These are phyloP conservation scores for Pyrochroa serraticornis DNA, from an alignment of 2,888 invertebrate species.

Conservation along the genomic window DNA sequence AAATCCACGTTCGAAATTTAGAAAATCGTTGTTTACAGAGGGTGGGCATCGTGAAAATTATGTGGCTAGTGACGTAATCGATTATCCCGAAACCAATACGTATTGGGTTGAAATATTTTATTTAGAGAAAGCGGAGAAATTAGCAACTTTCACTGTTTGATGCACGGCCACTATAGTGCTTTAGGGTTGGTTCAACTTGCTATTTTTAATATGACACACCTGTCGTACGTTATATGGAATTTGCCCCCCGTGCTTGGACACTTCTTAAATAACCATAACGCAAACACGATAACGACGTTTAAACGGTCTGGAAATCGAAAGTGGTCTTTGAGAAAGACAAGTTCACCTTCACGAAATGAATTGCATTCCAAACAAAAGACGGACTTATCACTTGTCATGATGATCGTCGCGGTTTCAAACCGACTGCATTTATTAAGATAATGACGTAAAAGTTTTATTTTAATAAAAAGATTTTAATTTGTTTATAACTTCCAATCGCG, in stretches of 20 bases:
- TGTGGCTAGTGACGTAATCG: slow-evolving; percentile 8
- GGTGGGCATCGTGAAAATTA: not conserved
- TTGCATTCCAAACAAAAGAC: not conserved
- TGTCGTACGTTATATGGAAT: slow-evolving; percentile 19
- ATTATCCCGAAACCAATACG: slow-evolving; percentile 9
- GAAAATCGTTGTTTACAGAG: not conserved
- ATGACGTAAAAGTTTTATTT: too few species aligned
- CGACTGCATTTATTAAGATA: not conserved
- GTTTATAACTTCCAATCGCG: too few species aligned
- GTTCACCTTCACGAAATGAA: slow-evolving; percentile 29
- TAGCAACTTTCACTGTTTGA: slow-evolving; percentile 35
- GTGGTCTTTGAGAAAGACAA: slow-evolving; percentile 32
- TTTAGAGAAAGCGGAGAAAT: slow-evolving; percentile 37
- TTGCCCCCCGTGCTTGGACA: slow-evolving; percentile 13
- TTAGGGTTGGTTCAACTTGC: slow-evolving; percentile 19
- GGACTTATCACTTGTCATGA: not conserved
- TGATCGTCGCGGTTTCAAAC: slow-evolving; percentile 2
- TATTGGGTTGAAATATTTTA: slow-evolving; percentile 30
- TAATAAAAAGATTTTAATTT: too few species aligned
- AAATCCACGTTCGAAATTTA: not conserved
- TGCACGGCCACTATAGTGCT: slow-evolving; percentile 9
- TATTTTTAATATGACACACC: slow-evolving; percentile 22
- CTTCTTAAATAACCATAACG: slow-evolving; percentile 12
- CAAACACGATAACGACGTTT: slow-evolving; percentile 24
- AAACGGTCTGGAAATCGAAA: slow-evolving; percentile 35